Percentiles rank a stretch among this genome's conserved stretches.
These are phyloP conservation scores for Sceliomorpha sp. DNA, from an alignment of 2,888 invertebrate genomes.

Conservation along the genomic window DNA sequence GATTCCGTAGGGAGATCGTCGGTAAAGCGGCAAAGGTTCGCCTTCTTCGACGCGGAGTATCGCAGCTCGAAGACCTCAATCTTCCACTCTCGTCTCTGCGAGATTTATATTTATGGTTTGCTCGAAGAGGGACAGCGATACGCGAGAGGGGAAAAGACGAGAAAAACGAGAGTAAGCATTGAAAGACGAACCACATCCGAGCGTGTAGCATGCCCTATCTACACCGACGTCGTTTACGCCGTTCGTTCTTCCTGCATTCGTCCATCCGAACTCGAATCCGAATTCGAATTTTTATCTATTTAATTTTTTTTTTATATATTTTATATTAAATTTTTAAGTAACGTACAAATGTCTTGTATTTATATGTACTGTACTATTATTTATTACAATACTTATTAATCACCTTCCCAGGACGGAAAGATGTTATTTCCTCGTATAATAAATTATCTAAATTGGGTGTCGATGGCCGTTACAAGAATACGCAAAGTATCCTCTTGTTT, in stretches of 20 bases:
- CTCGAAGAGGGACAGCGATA: slow-evolving; percentile 32
- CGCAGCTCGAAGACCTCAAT: slow-evolving; percentile 56
- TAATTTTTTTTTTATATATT: slow-evolving; percentile 15
- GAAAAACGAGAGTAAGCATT: slow-evolving; percentile 26
- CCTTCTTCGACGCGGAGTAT: slow-evolving; percentile 47
- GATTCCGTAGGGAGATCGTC: slow-evolving; percentile 50
- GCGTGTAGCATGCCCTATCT: slow-evolving; percentile 20
- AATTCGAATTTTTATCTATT: slow-evolving; percentile 19
- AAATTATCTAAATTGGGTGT: slow-evolving; percentile 17
- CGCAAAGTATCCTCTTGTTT: slow-evolving; percentile 45
- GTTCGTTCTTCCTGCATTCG: slow-evolving; percentile 4
- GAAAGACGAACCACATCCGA: slow-evolving; percentile 17
- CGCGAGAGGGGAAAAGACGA: slow-evolving; percentile 28
- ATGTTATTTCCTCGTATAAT: slow-evolving; percentile 29
- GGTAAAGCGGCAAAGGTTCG: slow-evolving; percentile 50
- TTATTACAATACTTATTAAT: too few relatives aligned
- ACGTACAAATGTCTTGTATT: too few relatives aligned
- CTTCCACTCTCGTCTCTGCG: slow-evolving; percentile 60
- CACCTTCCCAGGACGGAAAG: neutral
- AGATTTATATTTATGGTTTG: slow-evolving; percentile 68
- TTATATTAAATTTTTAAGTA: too few relatives aligned
- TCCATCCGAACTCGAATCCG: slow-evolving; percentile 37
- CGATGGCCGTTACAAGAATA: slow-evolving; percentile 41
- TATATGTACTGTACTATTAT: too few relatives aligned
- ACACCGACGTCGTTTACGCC: slow-evolving; percentile 38